These are phyloP conservation scores for Amphipyra tragopoginis DNA, from an alignment of 2,888 invertebrate species.

Conservation along the genomic window DNA sequence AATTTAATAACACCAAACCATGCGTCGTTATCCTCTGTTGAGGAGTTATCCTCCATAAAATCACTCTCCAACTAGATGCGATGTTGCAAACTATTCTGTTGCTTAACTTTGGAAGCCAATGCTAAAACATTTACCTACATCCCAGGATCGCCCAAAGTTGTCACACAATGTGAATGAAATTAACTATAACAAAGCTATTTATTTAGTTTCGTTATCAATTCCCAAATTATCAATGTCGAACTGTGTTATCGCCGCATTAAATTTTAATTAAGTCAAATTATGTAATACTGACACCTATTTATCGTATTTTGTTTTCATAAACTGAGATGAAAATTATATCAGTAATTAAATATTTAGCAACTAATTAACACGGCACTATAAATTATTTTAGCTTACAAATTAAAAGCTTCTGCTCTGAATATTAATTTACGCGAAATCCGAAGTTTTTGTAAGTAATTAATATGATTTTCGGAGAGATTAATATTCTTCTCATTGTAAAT, in stretches of 20 bases:
- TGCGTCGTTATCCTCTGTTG: too few relatives aligned
- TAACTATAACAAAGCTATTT: background rate
- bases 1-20: too few relatives aligned
- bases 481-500: background rate
- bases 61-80: slow-evolving; percentile 11
- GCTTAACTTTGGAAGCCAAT: slow-evolving; percentile 16
- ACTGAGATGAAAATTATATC: too few relatives aligned
- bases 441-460: background rate
- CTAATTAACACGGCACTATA: slow-evolving; percentile 15
- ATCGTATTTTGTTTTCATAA: too few relatives aligned
- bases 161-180: slow-evolving; percentile 2
- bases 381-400: slow-evolving; percentile 23
- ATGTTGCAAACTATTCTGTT: slow-evolving; percentile 36
- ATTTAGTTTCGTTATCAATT: too few relatives aligned
- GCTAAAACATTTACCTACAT: slow-evolving; percentile 13
- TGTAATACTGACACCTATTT: too few relatives aligned
- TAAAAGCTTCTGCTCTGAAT: slow-evolving; percentile 6
- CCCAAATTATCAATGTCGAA: too few relatives aligned
- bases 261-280: too few relatives aligned
- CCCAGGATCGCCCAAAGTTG: slow-evolving; percentile 1
- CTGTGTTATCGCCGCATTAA: too few relatives aligned
- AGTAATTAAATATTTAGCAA: background rate
- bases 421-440: slow-evolving; percentile 17
- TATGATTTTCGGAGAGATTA: slow-evolving; percentile 13
- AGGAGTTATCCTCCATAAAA: slow-evolving; percentile 21